These are phyloP conservation scores for Rhipidura dahli DNA, from an alignment of 2,113 vertebrate genomes.

Conservation along the genomic window DNA sequence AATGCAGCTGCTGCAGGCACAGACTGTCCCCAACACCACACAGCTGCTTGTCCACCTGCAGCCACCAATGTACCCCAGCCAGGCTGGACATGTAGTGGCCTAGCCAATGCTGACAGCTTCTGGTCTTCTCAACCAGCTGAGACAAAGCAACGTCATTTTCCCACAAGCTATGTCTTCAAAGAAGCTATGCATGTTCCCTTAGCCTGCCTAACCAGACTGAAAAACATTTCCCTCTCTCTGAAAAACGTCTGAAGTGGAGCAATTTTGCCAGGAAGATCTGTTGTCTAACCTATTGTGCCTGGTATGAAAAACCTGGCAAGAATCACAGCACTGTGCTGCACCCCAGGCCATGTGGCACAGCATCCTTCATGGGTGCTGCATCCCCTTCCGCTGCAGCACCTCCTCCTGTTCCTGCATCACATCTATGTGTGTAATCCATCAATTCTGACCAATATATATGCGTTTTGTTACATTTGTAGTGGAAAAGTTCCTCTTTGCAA, in stretches of 20 bases:
- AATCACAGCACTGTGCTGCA: background rate
- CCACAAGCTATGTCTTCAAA: background rate
- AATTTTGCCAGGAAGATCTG: background rate
- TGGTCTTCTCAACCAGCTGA: background rate
- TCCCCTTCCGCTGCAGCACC: background rate
- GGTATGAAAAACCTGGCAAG: background rate
- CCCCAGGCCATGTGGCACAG: background rate
- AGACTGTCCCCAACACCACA: background rate
- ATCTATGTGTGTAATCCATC: background rate
- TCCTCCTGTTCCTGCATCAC: background rate
- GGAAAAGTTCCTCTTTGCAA: background rate
- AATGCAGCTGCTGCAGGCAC: background rate
- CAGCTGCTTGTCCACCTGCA: accelerated
- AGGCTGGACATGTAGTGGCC: background rate
- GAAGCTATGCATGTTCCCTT: background rate
- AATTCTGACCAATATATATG: background rate
- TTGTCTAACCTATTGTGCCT: background rate
- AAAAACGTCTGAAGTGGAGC: background rate
- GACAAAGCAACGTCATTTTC: background rate
- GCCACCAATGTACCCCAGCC: accelerated
- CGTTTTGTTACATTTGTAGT: background rate
- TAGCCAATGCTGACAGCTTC: background rate
- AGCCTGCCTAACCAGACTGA: background rate
- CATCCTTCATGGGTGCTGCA: accelerated
- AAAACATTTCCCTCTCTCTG: background rate